Evolutionary conservation across 2,797 vertebrate species (phyloP).

Genomic region (Notolabrus celidotus): DNA sequence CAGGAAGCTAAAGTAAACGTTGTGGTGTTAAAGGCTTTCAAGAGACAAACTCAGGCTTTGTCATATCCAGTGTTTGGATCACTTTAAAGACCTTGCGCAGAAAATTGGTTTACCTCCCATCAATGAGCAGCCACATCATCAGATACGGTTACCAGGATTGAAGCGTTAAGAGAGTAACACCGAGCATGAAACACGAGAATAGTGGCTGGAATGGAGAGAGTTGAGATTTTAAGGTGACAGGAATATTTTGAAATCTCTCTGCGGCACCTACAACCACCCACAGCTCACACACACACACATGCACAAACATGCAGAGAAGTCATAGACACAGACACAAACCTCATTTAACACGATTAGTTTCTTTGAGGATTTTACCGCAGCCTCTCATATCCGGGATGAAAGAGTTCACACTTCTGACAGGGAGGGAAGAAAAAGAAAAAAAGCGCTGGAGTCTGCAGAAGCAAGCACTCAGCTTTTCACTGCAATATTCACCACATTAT

Average conservation of each 20-base stretch:
- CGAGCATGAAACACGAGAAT: not conserved
- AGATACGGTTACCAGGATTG: conserved; percentile 56
- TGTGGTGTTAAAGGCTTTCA: conserved; percentile 75
- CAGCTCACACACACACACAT: conserved; percentile 24
- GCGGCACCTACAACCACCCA: conserved; percentile 45
- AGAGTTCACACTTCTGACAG: conserved; percentile 72
- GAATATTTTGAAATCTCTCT: not conserved
- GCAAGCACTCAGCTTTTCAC: conserved; percentile 63
- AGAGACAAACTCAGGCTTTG: conserved; percentile 64
- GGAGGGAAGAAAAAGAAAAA: conserved; percentile 11
- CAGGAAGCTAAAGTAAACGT: conserved; percentile 67
- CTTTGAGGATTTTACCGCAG: conserved; percentile 80
- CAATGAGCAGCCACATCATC: conserved; percentile 56
- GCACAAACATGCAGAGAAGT: conserved; percentile 55
- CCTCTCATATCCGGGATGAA: conserved; percentile 76
- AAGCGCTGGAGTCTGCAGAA: conserved; percentile 64
- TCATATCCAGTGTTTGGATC: conserved; percentile 59
- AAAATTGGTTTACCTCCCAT: conserved; percentile 75
- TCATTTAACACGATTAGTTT: conserved; percentile 80
- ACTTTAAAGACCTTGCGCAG: conserved; percentile 60
- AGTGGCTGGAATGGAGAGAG: not conserved
- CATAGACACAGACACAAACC: conserved; percentile 76
- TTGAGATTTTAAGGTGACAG: not conserved
- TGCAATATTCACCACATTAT: conserved; percentile 77
- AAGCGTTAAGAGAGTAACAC: conserved; percentile 43